phyloP scores from a whole-genome alignment of 1,140 invertebrate genomes.

The Vanessa atalanta region DNA sequence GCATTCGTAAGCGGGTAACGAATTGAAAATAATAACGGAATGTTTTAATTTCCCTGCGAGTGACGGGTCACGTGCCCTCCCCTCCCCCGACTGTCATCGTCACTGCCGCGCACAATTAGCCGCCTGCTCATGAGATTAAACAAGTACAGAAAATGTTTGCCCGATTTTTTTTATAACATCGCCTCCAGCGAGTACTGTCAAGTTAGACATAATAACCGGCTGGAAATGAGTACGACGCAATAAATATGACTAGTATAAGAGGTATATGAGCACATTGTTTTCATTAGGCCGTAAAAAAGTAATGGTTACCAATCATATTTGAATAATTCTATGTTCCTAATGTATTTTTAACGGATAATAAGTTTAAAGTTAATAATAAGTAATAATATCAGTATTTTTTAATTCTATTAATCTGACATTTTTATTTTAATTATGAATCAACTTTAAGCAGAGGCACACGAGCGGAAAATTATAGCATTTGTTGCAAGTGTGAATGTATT shows the following conservation, averaged over 20 bases:
- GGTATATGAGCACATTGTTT: slow-evolving; percentile 22
- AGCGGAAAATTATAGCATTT: slow-evolving; percentile 74
- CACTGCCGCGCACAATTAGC: slow-evolving; percentile 77
- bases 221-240: slow-evolving; percentile 45
- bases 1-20: slow-evolving; percentile 44
- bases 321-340: too few relatives aligned
- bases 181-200: slow-evolving; percentile 47
- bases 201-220: slow-evolving; percentile 45
- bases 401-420: slow-evolving; percentile 41
- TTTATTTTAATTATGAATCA: slow-evolving; percentile 52
- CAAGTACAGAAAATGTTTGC: slow-evolving; percentile 63
- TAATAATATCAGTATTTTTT: slow-evolving; percentile 10
- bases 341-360: too few relatives aligned
- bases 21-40: slow-evolving; percentile 78
- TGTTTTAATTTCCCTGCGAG: slow-evolving; percentile 79
- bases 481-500: slow-evolving; percentile 59
- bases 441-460: slow-evolving; percentile 57
- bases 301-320: background rate
- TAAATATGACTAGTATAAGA: slow-evolving; percentile 52
- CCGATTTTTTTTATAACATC: slow-evolving; percentile 54
- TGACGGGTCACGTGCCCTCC: slow-evolving; percentile 77
- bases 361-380: background rate
- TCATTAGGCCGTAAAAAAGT: background rate
- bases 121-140: slow-evolving; percentile 76
- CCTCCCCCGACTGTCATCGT: slow-evolving; percentile 67